Base-by-base conservation (phyloP, 2,888 invertebrate species). In the Lasioglossum morio region DNA sequence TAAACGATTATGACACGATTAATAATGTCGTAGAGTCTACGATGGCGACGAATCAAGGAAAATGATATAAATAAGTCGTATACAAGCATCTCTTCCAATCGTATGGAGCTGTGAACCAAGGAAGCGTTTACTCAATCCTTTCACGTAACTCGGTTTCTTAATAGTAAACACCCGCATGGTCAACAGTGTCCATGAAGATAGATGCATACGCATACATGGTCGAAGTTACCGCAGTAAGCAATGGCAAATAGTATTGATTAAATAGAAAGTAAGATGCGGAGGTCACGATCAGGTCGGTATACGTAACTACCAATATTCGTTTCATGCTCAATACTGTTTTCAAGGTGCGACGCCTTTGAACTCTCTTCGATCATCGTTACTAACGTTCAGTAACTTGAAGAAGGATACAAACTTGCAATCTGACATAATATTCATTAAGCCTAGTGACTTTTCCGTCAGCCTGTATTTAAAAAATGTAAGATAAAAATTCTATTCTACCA, bases 11-110 rank as follows among this genome's bases (percentile, higher is more conserved):
- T 37, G n/a, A 43, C 27, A 10, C 14, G 34, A 75, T 75, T 79
- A 19, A 53, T 72, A n/a, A 72, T 76, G 30, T n/a, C 46, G 37
- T n/a, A 14, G 27, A 57, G 27, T 57, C 53, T 74, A 43, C 37
- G 23, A 23, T 46, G 14, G 40, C 40, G n/a, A 40, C 37, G 30
- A 53, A 53, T 16, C 66, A 37, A 69, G 37, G 34, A 75, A 76
- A 79, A 66, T 19, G n/a, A 14, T 73, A 83, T 79, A 82, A 82
- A 72, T 82, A 79, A 76, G 46, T 66, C 34, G 27, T 27, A 23
- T 23, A n/a, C 46, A 19, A 75, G 14, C 43, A 27, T 37, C 37
- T 37, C 27, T 40, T 14, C 14, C n/a, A 70, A 10, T 72, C 63
- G 5, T 14, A 37, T 14, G 37, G 27, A 5, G 53, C 53, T 34